Conservation (phyloP, 2,888 invertebrate genomes). For the Drosophila vallismaia region DNA sequence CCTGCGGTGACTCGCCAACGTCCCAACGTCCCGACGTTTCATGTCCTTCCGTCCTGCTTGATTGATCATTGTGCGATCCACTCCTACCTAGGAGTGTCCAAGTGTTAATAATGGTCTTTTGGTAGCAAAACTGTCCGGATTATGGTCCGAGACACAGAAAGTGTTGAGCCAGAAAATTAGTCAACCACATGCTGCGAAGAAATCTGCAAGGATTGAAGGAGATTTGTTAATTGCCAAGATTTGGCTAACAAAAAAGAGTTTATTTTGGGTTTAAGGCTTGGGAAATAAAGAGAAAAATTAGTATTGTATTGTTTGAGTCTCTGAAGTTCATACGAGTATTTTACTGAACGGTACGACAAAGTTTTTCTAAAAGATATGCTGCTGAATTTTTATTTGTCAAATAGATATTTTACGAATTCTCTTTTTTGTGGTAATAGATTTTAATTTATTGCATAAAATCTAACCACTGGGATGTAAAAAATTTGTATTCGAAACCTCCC, state of each 20-base stretch:
- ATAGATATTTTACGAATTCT: no score
- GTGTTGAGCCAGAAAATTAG: constrained; percentile 63
- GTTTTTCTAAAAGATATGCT: no score
- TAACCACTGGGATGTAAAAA: neutral
- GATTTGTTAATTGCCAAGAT: constrained; percentile 64
- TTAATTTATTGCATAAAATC: constrained; percentile 1
- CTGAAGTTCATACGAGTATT: neutral
- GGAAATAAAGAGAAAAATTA: neutral
- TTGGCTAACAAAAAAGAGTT: neutral
- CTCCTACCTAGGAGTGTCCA: constrained; percentile 38
- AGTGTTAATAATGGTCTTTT: constrained; percentile 57
- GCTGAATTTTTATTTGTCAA: no score
- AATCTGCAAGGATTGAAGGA: constrained; percentile 1
- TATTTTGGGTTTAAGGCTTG: neutral
- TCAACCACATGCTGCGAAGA: constrained; percentile 64
- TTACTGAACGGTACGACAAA: no score
- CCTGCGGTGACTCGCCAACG: constrained; percentile 62
- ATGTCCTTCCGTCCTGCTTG: constrained; percentile 52
- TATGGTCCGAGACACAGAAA: constrained; percentile 50
- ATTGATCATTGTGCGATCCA: constrained; percentile 69
- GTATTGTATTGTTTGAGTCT: neutral
- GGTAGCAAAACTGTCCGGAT: constrained; percentile 68
- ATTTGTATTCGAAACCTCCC: constrained; percentile 2
- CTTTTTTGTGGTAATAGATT: neutral
- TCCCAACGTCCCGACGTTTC: constrained; percentile 15